Evolutionary conservation across 2,113 vertebrate genomes (phyloP).

Genomic region (Coptodon rendalli): DNA sequence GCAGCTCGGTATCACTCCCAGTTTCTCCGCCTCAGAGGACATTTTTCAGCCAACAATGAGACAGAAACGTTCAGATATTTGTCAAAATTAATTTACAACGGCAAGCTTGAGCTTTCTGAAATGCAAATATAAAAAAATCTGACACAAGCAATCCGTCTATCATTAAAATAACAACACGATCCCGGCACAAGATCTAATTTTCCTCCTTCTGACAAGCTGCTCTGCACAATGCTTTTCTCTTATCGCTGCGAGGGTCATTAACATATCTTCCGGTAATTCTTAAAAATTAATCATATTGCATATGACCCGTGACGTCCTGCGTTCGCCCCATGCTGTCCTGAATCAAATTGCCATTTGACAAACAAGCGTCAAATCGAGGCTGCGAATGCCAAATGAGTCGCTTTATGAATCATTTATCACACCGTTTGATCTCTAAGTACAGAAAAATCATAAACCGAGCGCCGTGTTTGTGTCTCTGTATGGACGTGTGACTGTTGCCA

Average conservation of each 20-base stretch:
- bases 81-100: background rate
- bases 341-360: conserved; percentile 72
- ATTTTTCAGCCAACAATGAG: background rate
- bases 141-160: background rate
- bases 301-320: conserved; percentile 30
- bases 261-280: conserved; percentile 54
- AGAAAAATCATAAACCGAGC: conserved; percentile 58
- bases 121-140: background rate
- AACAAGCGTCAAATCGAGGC: conserved; percentile 55
- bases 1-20: background rate
- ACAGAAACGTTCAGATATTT: background rate
- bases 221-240: background rate
- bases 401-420: conserved; percentile 73
- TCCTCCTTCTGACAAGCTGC: background rate
- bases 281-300: conserved; percentile 59
- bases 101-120: background rate
- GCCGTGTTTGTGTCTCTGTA: conserved; percentile 47
- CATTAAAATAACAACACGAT: background rate
- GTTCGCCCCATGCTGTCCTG: conserved; percentile 51
- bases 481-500: conserved; percentile 64
- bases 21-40: background rate
- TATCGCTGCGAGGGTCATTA: conserved; percentile 7
- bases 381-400: conserved; percentile 58
- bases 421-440: conserved; percentile 62
- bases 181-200: background rate